phyloP scores from a whole-genome alignment of 1,140 invertebrate genomes.

The Drosophila lowei region DNA sequence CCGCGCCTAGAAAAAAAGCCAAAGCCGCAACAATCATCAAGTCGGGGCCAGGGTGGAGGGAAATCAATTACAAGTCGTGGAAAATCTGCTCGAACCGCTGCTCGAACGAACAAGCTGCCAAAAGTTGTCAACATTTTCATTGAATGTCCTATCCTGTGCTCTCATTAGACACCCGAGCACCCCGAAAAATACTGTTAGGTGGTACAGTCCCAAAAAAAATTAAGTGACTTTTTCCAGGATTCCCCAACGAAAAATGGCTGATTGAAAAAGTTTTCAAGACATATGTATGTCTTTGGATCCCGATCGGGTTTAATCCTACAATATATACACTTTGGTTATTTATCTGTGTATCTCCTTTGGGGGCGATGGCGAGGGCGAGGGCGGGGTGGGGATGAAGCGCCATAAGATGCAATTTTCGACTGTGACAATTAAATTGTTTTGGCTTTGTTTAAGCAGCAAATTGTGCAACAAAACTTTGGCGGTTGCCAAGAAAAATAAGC shows the following conservation, averaged over 20 bases:
- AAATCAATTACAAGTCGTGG: slow-evolving; percentile 71
- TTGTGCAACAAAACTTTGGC: slow-evolving; percentile 80
- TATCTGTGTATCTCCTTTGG: slow-evolving; percentile 13
- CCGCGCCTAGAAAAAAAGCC: slow-evolving; percentile 5
- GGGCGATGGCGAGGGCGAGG: no score
- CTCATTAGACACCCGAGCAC: slow-evolving; percentile 55
- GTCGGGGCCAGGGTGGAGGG: slow-evolving; percentile 34
- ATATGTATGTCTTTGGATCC: slow-evolving; percentile 34
- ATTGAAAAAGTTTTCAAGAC: slow-evolving; percentile 42
- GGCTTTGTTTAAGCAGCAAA: slow-evolving; percentile 78
- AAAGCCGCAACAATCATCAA: slow-evolving; percentile 45
- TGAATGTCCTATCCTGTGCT: slow-evolving; percentile 60
- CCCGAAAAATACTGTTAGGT: slow-evolving; percentile 2
- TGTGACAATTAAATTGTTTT: slow-evolving; percentile 80
- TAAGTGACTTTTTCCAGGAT: slow-evolving; percentile 45
- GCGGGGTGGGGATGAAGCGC: not conserved
- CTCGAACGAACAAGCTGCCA: slow-evolving; percentile 36
- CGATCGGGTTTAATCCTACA: slow-evolving; percentile 16
- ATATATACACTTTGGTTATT: slow-evolving; percentile 20
- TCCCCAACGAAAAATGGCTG: slow-evolving; percentile 21
- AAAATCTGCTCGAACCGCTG: slow-evolving; percentile 29
- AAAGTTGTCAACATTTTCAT: slow-evolving; percentile 59
- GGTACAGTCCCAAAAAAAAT: slow-evolving; percentile 12
- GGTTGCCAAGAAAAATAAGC: slow-evolving; percentile 69
- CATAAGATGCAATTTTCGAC: slow-evolving; percentile 49